phyloP scores from a whole-genome alignment of 2,888 invertebrate species.

The Microchrysa polita region DNA sequence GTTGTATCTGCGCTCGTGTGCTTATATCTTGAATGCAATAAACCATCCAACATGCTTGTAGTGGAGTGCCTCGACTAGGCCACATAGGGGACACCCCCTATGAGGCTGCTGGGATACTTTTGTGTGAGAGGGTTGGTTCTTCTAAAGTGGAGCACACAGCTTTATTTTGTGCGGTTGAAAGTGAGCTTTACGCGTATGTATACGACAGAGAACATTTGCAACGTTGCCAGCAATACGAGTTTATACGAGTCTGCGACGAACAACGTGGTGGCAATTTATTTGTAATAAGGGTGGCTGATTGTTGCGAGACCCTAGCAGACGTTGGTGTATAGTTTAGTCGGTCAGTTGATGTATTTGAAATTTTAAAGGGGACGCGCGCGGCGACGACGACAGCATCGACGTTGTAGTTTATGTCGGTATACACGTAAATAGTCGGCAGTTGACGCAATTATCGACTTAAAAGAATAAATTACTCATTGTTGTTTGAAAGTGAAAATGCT shows the following conservation, averaged over 20 bases:
- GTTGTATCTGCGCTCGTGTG: too few species aligned
- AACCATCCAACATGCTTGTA: not conserved
- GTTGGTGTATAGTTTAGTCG: not conserved
- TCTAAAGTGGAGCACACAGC: not conserved
- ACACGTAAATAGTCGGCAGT: constrained; percentile 19
- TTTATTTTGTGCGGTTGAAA: not conserved
- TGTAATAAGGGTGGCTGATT: too few species aligned
- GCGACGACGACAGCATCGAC: too few species aligned
- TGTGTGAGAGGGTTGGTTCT: not conserved
- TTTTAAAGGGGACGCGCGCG: not conserved
- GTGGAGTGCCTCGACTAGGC: not conserved
- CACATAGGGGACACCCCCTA: too few species aligned
- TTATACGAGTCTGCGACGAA: too few species aligned
- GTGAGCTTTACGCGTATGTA: not conserved
- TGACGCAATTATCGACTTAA: constrained; percentile 26
- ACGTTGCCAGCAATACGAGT: not conserved
- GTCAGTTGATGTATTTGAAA: not conserved
- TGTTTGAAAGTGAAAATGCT: not conserved
- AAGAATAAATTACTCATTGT: constrained; percentile 6
- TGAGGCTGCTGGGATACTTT: not conserved
- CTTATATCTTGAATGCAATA: not conserved
- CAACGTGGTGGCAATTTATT: too few species aligned
- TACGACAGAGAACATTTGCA: not conserved
- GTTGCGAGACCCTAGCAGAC: not conserved
- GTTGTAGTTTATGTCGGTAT: too few species aligned